Base-by-base conservation (phyloP, 2,797 vertebrate genomes). In the Xerus rutilus region DNA sequence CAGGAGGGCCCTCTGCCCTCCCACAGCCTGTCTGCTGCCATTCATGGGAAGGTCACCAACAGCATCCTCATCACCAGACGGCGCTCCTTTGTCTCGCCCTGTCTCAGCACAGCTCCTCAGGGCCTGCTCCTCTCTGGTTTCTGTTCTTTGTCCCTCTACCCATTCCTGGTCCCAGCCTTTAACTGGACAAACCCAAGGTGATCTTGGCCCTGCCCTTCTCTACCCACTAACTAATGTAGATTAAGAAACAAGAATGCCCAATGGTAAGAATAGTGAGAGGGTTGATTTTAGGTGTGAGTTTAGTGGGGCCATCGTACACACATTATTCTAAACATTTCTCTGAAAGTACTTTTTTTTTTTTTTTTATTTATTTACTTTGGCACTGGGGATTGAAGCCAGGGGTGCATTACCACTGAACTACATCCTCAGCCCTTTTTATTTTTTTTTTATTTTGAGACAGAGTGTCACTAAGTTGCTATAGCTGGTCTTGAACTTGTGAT, bases 271-370 rank as follows among this genome's bases (percentile, higher is more conserved):
- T 62, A 64, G 64, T 43, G 30, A 65, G 74, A 73, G 32, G 65
- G 69, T 43, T 77, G 57, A 67, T 72, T 93, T 85, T 81, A 47
- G 30, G 47, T 28, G 28, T 81, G 45, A 12, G 7, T 23, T 86
- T 81, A 62, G 28, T 8, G 45, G 85, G 83, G 64, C 69, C n/a
- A 23, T 12, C 30, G 20, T 39, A 52, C 7, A 82, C 59, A 86
- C 45, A 88, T 85, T 67, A 52, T 85, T 54, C 79, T 81, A 91
- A 57, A 64, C 76, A 49, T 93, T 91, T 77, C 47, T 81, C 13
- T 76, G 62, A 77, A 72, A 62, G 39, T 72, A 65, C 72, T 85
- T 85, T 86, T 91, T 10, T 62, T 62, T 11, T 25, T 62, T 62
- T 62, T 11, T 23, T 2, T 10, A 62, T 25, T 62, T 25, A 62